These are phyloP conservation scores for Ophion slaviceki DNA, from an alignment of 2,888 invertebrate genomes.

Conservation along the genomic window DNA sequence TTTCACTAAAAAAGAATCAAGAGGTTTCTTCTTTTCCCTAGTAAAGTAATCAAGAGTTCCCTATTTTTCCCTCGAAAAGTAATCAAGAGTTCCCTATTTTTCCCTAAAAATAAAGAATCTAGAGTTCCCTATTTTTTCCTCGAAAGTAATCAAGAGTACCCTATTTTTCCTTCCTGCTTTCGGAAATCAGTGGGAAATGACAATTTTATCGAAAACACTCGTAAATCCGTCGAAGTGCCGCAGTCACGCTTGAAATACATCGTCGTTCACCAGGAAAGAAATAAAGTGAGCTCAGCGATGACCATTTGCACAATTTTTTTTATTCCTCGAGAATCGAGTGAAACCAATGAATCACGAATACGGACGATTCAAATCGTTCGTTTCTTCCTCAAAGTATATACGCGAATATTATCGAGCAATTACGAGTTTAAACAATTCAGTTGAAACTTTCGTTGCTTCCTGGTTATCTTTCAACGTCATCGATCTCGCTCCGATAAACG, in stretches of 20 bases:
- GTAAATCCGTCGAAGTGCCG: background rate
- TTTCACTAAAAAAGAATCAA: no score
- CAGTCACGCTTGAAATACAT: constrained; percentile 4
- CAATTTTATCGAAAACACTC: background rate
- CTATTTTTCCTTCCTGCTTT: background rate
- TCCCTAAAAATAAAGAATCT: no score
- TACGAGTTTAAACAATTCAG: background rate
- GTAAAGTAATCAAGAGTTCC: no score
- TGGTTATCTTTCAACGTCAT: background rate
- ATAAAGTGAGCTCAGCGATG: constrained; percentile 25
- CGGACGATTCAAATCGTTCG: constrained; percentile 33
- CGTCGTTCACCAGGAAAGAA: constrained; percentile 12
- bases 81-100: background rate
- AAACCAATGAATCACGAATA: constrained; percentile 49
- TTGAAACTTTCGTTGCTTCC: background rate
- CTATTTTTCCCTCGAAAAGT: background rate
- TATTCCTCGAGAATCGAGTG: constrained; percentile 27
- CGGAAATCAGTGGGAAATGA: background rate
- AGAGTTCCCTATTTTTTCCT: no score
- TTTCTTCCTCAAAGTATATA: background rate
- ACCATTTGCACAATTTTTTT: background rate
- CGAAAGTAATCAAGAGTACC: no score
- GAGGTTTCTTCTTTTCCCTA: no score
- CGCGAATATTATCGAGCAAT: background rate
- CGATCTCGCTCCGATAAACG: background rate